Evolutionary conservation across 2,113 vertebrate species (phyloP).

Genomic region (Bucco capensis): DNA sequence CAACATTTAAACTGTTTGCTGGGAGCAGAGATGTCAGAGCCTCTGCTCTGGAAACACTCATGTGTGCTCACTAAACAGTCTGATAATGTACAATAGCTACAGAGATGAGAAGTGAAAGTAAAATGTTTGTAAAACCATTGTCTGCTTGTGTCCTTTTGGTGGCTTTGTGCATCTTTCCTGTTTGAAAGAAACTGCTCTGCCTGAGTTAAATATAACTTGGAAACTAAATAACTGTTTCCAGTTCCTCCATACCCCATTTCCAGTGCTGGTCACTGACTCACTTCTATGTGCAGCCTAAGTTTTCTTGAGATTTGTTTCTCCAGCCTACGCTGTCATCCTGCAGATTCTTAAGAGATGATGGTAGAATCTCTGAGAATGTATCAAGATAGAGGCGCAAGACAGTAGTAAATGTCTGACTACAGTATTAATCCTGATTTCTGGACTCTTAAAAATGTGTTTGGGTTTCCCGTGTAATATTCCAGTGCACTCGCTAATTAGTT

Average conservation of each 20-base stretch:
- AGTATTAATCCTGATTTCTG: background rate
- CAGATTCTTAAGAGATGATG: background rate
- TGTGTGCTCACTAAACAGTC: background rate
- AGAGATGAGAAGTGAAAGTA: background rate
- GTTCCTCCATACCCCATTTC: background rate
- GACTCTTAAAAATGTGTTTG: background rate
- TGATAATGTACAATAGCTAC: conserved; percentile 35
- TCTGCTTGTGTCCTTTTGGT: background rate
- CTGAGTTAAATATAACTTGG: conserved; percentile 9
- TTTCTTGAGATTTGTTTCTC: background rate
- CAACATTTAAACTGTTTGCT: conserved; percentile 69
- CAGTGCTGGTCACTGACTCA: background rate
- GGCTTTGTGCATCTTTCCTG: background rate
- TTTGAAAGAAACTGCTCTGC: background rate
- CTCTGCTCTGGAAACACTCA: conserved; percentile 51
- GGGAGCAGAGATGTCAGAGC: conserved; percentile 63
- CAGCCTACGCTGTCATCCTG: background rate
- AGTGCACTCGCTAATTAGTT: background rate
- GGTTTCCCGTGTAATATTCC: background rate
- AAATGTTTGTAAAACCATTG: background rate
- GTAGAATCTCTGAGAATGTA: background rate
- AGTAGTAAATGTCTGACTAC: background rate
- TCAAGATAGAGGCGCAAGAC: background rate
- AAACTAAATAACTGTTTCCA: background rate
- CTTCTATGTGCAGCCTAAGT: background rate